Percentiles rank a stretch among this genome's conserved stretches.
Evolutionary conservation across 1,140 invertebrate species (phyloP).

Genomic region (Conus ventricosus): DNA sequence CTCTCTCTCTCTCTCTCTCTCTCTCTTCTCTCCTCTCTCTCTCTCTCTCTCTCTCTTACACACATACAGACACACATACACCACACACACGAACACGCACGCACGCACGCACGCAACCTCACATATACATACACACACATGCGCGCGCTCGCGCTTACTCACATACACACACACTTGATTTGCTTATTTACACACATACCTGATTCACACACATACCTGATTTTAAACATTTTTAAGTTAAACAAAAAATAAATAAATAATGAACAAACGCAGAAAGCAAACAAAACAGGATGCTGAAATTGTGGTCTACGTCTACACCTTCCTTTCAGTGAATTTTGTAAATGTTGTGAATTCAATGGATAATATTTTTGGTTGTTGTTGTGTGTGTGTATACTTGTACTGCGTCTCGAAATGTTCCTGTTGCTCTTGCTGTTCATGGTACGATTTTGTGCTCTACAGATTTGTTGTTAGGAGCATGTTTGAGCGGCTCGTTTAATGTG

Average conservation of each 20-base stretch:
- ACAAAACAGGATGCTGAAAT: too few species aligned
- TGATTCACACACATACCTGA: neutral
- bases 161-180: neutral
- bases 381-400: neutral
- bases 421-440: neutral
- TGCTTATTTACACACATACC: neutral
- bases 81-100: too few species aligned
- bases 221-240: too few species aligned
- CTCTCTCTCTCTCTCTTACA: too few species aligned
- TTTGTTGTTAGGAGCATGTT: neutral
- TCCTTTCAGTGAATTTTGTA: too few species aligned
- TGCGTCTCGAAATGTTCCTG: neutral
- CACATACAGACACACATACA: too few species aligned
- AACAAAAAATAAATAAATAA: too few species aligned
- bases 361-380: neutral
- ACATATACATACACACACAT: slow-evolving; percentile 10
- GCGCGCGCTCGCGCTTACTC: neutral
- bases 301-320: too few species aligned
- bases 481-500: neutral
- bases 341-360: too few species aligned
- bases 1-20: too few species aligned
- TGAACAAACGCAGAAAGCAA: too few species aligned
- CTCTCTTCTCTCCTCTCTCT: too few species aligned
- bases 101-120: neutral
- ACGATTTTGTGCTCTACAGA: neutral